Evolutionary conservation across 2,888 invertebrate species (phyloP), one percentile per base, ranked within the genome.

Genomic region (Orchesella flavescens): DNA sequence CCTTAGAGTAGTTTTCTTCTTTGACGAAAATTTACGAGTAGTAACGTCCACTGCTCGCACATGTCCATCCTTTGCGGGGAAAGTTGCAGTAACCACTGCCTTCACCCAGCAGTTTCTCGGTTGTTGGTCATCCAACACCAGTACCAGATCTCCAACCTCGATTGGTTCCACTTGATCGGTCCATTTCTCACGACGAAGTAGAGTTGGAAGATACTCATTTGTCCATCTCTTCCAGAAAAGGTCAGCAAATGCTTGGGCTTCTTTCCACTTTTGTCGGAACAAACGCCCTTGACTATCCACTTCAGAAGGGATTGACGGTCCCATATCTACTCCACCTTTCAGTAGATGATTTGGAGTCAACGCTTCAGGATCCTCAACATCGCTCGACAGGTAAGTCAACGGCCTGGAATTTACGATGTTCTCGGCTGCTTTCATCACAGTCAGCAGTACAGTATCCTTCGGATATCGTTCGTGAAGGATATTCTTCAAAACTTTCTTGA

Each of bases 301-400:
- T 15, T 21, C 43, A 1, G 19, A 69, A 9, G 71, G 78, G 4
- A 78, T 13, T 15, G 19, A 9, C 0, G 78, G 78, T 12, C 78
- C 69, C 0, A 55, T 23, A 34, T 69, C 61, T 1, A 13, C n/a
- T 15, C 15, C 13, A n/a, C 80, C 72, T 17, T 53, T 15, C 1
- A 80, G 15, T 7, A 73, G 61, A n/a, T 78, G 78, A 15, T 78
- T 78, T 12, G 78, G 63, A 13, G 78, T 78, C 5, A 78, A 12
- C 0, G 23, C 9, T 10, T 13, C 63, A 2, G 17, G 21, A n/a
- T 79, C 79, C 0, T 15, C n/a, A 0, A 72, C 53, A 24, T 79
- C 72, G 0, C 53, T 10, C 1, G 80, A 68, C 2, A 81, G 66
- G 15, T 74, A 46, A 7, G 74, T 74, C 24, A 74, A 4, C 1